A percentile compares a stretch with the other conserved stretches of the same genome.
Evolutionary conservation across 2,888 invertebrate species (phyloP).

Genomic region (Eupithecia pulchellata): DNA sequence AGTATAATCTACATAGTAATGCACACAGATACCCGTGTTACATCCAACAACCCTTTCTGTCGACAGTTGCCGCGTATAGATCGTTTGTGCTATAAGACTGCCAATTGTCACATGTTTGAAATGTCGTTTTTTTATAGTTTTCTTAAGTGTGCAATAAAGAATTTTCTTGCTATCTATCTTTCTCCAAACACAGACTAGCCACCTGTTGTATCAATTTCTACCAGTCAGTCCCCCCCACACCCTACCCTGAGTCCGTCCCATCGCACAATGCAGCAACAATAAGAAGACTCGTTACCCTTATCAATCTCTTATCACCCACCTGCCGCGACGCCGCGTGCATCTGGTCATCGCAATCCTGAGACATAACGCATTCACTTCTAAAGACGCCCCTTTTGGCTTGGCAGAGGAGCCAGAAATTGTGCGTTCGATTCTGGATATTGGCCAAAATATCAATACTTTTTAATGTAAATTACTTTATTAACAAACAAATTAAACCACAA

Average conservation of each 20-base stretch:
- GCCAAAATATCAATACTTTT: not conserved
- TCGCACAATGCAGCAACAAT: slow-evolving; percentile 39
- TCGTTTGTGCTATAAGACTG: too few species aligned
- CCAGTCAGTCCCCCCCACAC: not conserved
- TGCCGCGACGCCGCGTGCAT: not conserved
- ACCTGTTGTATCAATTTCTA: not conserved
- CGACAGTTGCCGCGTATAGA: too few species aligned
- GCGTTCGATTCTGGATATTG: not conserved
- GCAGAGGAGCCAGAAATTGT: not conserved
- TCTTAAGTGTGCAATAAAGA: too few species aligned
- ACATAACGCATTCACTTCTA: not conserved
- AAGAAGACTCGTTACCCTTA: not conserved
- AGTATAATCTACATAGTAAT: too few species aligned
- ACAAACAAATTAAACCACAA: too few species aligned
- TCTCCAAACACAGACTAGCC: too few species aligned
- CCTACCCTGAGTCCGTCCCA: slow-evolving; percentile 42
- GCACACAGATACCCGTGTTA: too few species aligned
- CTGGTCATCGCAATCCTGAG: not conserved
- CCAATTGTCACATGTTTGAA: too few species aligned
- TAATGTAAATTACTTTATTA: too few species aligned
- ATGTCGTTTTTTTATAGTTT: too few species aligned
- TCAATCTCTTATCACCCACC: slow-evolving; percentile 3
- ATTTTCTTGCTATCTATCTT: too few species aligned
- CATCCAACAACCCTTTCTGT: too few species aligned
- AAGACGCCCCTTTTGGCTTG: not conserved